Percentiles rank a stretch among this genome's conserved stretches.
Evolutionary conservation across 2,888 invertebrate species (phyloP).

Genomic region (Ochropacha duplaris): DNA sequence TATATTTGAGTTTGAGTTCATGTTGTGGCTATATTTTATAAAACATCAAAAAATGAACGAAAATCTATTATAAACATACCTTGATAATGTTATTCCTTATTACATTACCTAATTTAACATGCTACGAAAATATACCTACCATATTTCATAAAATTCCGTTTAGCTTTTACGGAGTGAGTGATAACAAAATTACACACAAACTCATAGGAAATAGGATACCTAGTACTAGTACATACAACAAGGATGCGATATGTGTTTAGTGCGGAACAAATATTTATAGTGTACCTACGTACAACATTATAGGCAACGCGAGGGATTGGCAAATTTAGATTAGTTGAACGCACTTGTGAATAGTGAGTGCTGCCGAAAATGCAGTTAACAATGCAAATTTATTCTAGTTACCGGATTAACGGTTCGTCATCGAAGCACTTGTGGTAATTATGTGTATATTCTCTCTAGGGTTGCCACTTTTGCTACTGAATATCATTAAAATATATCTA

Average conservation of each 20-base stretch:
- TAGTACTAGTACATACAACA: not conserved
- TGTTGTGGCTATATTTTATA: no score
- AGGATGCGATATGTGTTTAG: not conserved
- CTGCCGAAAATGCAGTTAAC: constrained; percentile 54
- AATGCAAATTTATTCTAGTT: constrained; percentile 78
- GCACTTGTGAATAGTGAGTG: constrained; percentile 45
- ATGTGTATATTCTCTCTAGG: constrained; percentile 40
- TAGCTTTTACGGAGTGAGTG: no score
- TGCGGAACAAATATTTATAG: not conserved
- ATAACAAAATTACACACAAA: no score
- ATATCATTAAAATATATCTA: no score
- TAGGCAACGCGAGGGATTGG: constrained; percentile 32
- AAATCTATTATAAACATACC: no score
- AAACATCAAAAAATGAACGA: no score
- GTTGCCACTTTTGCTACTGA: not conserved
- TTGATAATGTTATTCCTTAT: no score
- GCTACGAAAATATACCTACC: no score
- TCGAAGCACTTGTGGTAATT: constrained; percentile 71
- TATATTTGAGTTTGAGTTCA: no score
- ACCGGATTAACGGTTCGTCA: constrained; percentile 71
- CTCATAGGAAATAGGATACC: no score
- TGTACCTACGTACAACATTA: constrained; percentile 18
- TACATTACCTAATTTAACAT: no score
- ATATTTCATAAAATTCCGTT: no score
- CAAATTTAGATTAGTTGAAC: constrained; percentile 56